Conservation (phyloP, 2,888 invertebrate species). For the Plagodis dolabraria region DNA sequence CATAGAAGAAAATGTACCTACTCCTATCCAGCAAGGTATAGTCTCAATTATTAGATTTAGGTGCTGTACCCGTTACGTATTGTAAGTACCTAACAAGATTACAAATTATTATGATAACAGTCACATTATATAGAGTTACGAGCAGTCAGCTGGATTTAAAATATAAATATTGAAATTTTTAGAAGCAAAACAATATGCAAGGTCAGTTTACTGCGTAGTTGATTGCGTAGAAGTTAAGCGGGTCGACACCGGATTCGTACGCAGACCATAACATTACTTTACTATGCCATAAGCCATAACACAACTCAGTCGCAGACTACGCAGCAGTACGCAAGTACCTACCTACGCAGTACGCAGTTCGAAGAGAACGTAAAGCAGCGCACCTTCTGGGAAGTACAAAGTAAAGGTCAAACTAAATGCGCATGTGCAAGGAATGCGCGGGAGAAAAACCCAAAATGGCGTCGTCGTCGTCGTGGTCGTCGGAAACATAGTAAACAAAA, state of each 20-base stretch:
- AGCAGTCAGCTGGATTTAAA: conserved; percentile 26
- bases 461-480: conserved; percentile 13
- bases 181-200: conserved; percentile 36
- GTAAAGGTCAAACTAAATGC: conserved; percentile 36
- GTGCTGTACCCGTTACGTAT: too few relatives aligned
- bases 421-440: conserved; percentile 62
- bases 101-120: conserved; percentile 15
- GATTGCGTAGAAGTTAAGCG: conserved; percentile 4
- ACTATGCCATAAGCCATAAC: too few relatives aligned
- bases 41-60: too few relatives aligned
- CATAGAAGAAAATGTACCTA: too few relatives aligned
- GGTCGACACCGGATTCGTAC: conserved; percentile 32
- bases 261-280: conserved; percentile 2
- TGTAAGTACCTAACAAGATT: too few relatives aligned
- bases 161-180: conserved; percentile 30
- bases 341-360: too few relatives aligned
- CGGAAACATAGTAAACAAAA: conserved; percentile 46
- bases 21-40: too few relatives aligned
- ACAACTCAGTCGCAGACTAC: too few relatives aligned
- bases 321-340: too few relatives aligned
- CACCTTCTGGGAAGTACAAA: conserved; percentile 6
- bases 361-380: too few relatives aligned
- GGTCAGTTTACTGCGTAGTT: conserved; percentile 40
- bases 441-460: conserved; percentile 41
- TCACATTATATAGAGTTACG: conserved; percentile 8